phyloP scores from a whole-genome alignment of 1,140 invertebrate species.

The Heliconius nattereri region DNA sequence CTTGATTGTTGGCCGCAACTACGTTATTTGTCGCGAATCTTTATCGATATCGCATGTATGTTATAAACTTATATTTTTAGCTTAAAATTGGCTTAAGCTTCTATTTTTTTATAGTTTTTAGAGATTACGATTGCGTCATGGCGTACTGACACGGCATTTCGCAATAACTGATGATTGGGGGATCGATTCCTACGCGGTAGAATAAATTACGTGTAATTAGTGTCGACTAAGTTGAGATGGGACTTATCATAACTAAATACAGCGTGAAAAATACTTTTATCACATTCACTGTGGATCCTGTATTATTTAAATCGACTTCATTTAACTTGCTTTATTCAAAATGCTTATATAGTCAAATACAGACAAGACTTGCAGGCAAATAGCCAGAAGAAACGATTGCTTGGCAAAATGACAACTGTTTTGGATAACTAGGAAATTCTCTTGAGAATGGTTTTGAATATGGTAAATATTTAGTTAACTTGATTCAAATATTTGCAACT shows the following conservation, averaged over 20 bases:
- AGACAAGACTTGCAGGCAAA: constrained; percentile 25
- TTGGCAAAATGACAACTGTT: constrained; percentile 24
- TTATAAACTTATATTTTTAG: not conserved
- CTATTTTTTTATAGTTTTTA: not conserved
- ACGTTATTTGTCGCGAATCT: constrained; percentile 33
- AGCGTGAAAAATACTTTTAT: not conserved
- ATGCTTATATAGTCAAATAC: constrained; percentile 20
- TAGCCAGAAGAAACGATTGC: constrained; percentile 30
- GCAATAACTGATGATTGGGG: too few species aligned
- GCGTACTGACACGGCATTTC: too few species aligned
- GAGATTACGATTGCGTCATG: too few species aligned
- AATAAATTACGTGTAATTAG: too few species aligned
- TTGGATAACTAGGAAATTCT: constrained; percentile 8
- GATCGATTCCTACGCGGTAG: too few species aligned
- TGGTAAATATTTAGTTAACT: not conserved
- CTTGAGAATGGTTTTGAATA: not conserved
- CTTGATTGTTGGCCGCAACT: constrained; percentile 45
- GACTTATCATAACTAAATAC: too few species aligned
- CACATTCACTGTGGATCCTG: not conserved
- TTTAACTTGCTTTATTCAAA: constrained; percentile 7
- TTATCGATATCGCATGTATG: constrained; percentile 1
- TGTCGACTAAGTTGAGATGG: too few species aligned
- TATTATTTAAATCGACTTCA: not conserved
- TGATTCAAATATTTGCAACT: not conserved
- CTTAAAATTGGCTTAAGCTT: not conserved